phyloP scores from a whole-genome alignment of 1,140 invertebrate genomes.

The Eupristina koningsbergeri region DNA sequence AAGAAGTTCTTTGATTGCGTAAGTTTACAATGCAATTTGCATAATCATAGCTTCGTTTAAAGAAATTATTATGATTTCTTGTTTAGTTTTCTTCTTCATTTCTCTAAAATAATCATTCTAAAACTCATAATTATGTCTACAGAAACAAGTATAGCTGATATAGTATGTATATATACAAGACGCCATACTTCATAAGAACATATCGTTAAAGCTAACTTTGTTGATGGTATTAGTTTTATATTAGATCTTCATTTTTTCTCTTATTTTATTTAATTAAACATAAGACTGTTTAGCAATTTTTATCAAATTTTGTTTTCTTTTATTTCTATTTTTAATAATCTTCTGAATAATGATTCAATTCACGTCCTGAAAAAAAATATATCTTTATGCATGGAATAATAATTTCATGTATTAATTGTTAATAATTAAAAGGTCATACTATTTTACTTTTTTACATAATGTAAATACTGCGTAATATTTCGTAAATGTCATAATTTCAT shows the following conservation, averaged over 20 bases:
- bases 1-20: conserved; percentile 46
- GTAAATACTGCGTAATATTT: too few species aligned
- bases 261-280: conserved; percentile 51
- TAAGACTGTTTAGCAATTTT: conserved; percentile 49
- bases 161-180: conserved; percentile 72
- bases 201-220: conserved; percentile 69
- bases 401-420: too few species aligned
- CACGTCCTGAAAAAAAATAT: conserved; percentile 51
- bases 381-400: too few species aligned
- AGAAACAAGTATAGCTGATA: conserved; percentile 69
- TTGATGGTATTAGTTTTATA: conserved; percentile 63
- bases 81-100: conserved; percentile 55
- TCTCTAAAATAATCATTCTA: conserved; percentile 49
- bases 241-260: conserved; percentile 26
- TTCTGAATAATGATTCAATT: conserved; percentile 40
- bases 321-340: conserved; percentile 49
- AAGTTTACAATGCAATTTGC: conserved; percentile 64
- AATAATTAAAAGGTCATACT: too few species aligned
- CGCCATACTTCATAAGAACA: conserved; percentile 72
- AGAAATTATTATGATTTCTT: conserved; percentile 52
- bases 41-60: conserved; percentile 57
- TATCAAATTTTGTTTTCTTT: conserved; percentile 52
- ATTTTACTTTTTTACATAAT: too few species aligned
- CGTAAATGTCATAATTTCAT: too few species aligned
- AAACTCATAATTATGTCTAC: conserved; percentile 66